Evolutionary conservation across 2,797 vertebrate species (phyloP).

Genomic region (Euphonia xanthogaster): DNA sequence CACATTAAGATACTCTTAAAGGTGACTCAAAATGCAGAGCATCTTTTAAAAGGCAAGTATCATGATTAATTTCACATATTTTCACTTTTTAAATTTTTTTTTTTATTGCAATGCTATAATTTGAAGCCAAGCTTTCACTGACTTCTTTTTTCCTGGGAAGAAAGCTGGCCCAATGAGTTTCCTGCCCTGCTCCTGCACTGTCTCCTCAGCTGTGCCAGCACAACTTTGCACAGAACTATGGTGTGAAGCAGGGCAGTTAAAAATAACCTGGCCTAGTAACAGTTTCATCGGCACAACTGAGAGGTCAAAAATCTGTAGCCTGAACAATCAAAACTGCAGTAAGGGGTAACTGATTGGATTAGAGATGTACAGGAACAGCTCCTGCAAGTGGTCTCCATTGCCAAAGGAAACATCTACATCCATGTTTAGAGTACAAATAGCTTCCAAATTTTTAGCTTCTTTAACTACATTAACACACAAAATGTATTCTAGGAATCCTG

Average conservation of each 20-base stretch:
- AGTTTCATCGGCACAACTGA: not conserved
- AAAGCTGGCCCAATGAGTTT: not conserved
- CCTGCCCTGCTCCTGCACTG: not conserved
- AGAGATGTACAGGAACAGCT: not conserved
- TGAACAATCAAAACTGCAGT: not conserved
- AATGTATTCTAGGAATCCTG: not conserved
- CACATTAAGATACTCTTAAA: not conserved
- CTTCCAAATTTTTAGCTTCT: not conserved
- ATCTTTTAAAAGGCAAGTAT: not conserved
- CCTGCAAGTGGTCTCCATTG: not conserved
- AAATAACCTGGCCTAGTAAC: slow-evolving; percentile 9
- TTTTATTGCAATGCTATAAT: not conserved
- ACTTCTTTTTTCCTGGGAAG: not conserved
- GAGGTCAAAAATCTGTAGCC: not conserved
- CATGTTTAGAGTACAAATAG: not conserved
- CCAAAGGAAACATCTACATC: not conserved
- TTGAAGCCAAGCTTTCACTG: not conserved
- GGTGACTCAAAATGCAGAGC: not conserved
- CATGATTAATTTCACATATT: not conserved
- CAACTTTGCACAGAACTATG: not conserved
- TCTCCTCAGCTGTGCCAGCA: not conserved
- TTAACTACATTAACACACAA: not conserved
- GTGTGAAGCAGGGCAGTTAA: not conserved
- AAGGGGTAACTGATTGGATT: not conserved
- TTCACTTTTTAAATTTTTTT: not conserved